Evolutionary conservation across 2,797 vertebrate species (phyloP), one percentile per base, ranked within the genome.

Genomic region (Muscicapa comitata): DNA sequence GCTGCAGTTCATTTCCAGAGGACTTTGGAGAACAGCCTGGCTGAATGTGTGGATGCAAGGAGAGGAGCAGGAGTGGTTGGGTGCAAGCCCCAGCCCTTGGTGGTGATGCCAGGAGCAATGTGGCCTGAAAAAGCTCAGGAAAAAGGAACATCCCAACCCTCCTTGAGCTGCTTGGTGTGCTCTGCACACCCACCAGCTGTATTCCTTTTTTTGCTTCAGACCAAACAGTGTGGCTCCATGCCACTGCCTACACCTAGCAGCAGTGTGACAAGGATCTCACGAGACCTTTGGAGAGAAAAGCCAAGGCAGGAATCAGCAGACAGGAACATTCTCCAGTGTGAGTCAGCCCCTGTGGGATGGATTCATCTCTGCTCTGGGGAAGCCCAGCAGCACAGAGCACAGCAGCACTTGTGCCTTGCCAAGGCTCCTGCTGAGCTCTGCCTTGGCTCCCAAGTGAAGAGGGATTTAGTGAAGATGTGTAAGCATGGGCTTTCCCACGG

Each of bases 341-440:
- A 92, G 62, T 94, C 91, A 91, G 74, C 40, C 61, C 25, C 61
- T 6, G 77, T 65, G 71, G 54, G 83, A 53, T 70, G 62, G 79
- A 35, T 54, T 79, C 0, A 2, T 58, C 54, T 63, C 40, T 80
- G 17, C 62, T 72, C 0, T 0, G 3, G 86, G 91, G 71, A 90
- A 88, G 77, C 86, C 83, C 25, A 0, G 76, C 59, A 78, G 96
- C 45, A 2, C 59, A 20, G 63, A 82, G 23, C 58, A 8, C 1
- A 18, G 71, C 82, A 68, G 33, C 7, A 3, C 37, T 17, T 47
- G 35, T 11, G 4, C 17, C 83, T 75, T 84, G 76, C 73, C 19
- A 13, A 81, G 83, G 10, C 70, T 93, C 38, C 77, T 92, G 86
- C 68, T 2, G 8, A 83, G 57, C 40, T 62, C 71, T 61, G 68